Base-by-base conservation (phyloP, 2,113 vertebrate species). In the Strix uralensis region DNA sequence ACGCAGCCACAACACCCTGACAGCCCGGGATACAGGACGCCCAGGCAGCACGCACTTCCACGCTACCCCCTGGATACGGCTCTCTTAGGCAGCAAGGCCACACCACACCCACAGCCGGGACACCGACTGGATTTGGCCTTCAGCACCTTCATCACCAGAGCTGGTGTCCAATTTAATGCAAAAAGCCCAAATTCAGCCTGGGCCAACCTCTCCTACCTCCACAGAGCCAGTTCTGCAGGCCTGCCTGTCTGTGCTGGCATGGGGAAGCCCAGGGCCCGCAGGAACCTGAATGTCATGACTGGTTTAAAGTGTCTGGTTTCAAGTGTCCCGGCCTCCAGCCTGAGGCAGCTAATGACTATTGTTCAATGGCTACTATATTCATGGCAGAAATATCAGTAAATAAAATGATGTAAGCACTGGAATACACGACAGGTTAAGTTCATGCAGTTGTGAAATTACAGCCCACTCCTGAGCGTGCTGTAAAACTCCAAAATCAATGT, bases 371-470 rank as follows among this genome's bases (percentile, higher is more conserved):
- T 47, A 79, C 79, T 30, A 44, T 8, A 79, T 30, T 62, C 7
- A 62, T 8, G 52, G 40, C 85, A 92, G 94, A 96, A 94, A 91
- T 75, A 96, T 40, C 47, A 93, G 93, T 87, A 96, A 95, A 81
- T 72, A 90, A 93, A 96, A 83, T 58, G 7, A 91, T 66, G 72
- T 67, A 78, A 95, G 90, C 83, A 80, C 83, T 72, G 70, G 62
- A 91, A 88, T 75, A 90, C 26, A 65, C 6, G 22, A 54, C 26
- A 17, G 29, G 92, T 95, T 93, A 93, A 97, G 73, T 92, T 78
- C 92, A 72, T 55, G 70, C 91, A 78, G 92, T 86, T 95, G 91
- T 96, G 96, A 98, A 97, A 97, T 95, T 52, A 74, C 12, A 98
- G 84, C 67, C 90, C 61, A 46, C 92, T 96, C 78, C 59, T 16